Conservation (phyloP, 2,113 vertebrate genomes). For the Odontesthes bonariensis region DNA sequence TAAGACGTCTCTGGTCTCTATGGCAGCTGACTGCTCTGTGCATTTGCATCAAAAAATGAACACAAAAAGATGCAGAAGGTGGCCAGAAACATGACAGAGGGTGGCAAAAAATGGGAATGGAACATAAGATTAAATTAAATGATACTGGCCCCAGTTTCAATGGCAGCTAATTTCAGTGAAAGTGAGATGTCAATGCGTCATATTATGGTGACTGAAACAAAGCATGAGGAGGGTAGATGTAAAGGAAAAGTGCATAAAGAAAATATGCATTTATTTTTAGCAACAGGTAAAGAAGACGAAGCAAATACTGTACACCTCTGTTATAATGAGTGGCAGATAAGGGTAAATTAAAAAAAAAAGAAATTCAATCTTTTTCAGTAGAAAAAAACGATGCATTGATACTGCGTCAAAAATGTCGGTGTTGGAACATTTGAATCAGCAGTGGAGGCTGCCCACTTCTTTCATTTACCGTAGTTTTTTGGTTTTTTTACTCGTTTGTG, state of each 20-base stretch:
- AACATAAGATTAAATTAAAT: not conserved
- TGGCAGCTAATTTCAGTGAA: conserved; percentile 19
- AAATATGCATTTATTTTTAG: not conserved
- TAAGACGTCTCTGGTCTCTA: conserved; percentile 58
- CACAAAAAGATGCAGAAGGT: conserved; percentile 10
- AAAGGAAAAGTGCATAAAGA: not conserved
- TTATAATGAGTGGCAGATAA: not conserved
- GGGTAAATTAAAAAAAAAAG: not conserved
- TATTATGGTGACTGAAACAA: not conserved
- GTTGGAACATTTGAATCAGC: conserved; percentile 13
- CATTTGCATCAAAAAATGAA: conserved; percentile 24
- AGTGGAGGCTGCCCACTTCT: conserved; percentile 11
- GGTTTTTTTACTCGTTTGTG: not conserved
- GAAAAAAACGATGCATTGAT: not conserved
- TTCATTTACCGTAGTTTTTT: not conserved
- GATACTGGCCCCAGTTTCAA: conserved; percentile 24
- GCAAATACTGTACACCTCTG: not conserved
- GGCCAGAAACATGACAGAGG: conserved; percentile 10
- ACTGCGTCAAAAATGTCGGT: not conserved
- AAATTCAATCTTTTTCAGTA: not conserved
- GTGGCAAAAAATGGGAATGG: conserved; percentile 8
- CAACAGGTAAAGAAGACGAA: not conserved
- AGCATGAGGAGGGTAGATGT: not conserved
- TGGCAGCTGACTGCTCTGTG: conserved; percentile 48
- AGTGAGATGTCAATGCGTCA: not conserved